Base-by-base conservation (phyloP, 2,113 vertebrate genomes). In the Petrocephalus microphthalmus region DNA sequence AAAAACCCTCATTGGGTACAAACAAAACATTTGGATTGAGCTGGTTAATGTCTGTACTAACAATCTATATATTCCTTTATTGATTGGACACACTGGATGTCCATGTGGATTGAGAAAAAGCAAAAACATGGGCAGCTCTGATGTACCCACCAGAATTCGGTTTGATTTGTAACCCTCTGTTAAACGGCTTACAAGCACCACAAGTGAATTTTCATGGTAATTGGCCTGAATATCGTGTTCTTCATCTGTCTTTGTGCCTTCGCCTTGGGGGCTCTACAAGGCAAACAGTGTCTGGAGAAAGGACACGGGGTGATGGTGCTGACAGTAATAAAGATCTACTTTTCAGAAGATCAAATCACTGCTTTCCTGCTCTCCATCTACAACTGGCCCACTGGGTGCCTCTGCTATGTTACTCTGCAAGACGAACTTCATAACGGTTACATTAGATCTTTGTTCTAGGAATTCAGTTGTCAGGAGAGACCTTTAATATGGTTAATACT, bases 321-420 rank as follows among this genome's bases (percentile, higher is more conserved):
- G 92, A 93, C 90, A 91, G 88, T 94, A 93, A 94, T 91, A 93
- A 89, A 91, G 92, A 93, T 92, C 33, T 92, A 93, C 92, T 92
- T 85, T 54, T 85, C 25, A 85, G 51, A 53, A 85, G 52, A 85
- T 53, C 84, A 54, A 33, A 54, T 85, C 49, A 53, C 84, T 37
- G 25, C 33, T 20, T 85, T 54, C 51, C 84, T 37, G 51, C 84
- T 54, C 51, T 33, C 33, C 84, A 7, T 85, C 47, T 83, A 22
- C 20, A 49, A 89, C 90, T 37, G 87, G 57, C 67, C 89, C 89
- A 82, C 60, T 29, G 60, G 60, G 60, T 89, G 88, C 89, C 53
- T 91, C 74, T 81, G 74, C 49, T 86, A 81, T 84, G 88, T 85
- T 85, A 19, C 52, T 85, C 25, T 85, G 49, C n/a, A 33, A 11